Conservation (phyloP, 2,113 vertebrate genomes). For the Scophthalmus maximus region DNA sequence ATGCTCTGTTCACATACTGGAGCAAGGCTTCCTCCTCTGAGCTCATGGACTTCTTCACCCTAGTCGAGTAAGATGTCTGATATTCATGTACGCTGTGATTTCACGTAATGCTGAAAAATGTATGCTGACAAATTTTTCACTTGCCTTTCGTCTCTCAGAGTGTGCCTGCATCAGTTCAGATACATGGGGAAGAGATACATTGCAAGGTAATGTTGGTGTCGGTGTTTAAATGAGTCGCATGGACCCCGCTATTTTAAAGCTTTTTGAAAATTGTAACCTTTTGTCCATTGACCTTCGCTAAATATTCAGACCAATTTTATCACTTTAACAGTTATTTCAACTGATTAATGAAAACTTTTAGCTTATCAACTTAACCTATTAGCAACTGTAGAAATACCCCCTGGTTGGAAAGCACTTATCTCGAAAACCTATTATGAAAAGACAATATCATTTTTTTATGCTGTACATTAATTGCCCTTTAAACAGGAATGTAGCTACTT, state of each 20-base stretch:
- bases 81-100: neutral
- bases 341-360: too few species aligned
- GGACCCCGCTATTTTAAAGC: neutral
- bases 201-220: slow-evolving; percentile 89
- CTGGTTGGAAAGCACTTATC: too few species aligned
- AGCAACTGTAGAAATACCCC: too few species aligned
- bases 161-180: slow-evolving; percentile 98
- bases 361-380: too few species aligned
- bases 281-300: too few species aligned
- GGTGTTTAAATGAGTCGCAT: neutral
- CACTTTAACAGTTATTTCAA: too few species aligned
- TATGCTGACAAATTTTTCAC: neutral
- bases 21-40: slow-evolving; percentile 94
- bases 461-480: neutral
- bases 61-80: slow-evolving; percentile 90
- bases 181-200: slow-evolving; percentile 99
- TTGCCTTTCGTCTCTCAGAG: slow-evolving; percentile 80
- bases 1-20: slow-evolving; percentile 97
- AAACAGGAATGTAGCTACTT: slow-evolving; percentile 12
- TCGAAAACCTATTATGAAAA: neutral
- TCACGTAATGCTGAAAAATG: neutral
- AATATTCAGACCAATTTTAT: too few species aligned
- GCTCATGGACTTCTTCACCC: slow-evolving; percentile 97
- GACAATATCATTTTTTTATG: neutral
- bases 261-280: too few species aligned